Evolutionary conservation across 2,113 vertebrate species (phyloP).

Genomic region (Sorex fumeus): DNA sequence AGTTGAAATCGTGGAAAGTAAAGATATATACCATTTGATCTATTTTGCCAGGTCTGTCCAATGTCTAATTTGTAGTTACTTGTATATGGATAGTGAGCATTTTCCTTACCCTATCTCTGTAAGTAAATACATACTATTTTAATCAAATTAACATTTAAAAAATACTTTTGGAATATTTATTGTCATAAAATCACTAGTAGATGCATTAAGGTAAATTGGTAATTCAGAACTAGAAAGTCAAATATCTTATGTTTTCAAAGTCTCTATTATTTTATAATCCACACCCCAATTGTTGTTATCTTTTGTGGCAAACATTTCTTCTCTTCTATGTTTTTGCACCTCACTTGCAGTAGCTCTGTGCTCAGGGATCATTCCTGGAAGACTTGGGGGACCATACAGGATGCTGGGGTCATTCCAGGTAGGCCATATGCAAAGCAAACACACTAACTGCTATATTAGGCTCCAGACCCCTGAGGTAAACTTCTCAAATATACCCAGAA

Average conservation of each 20-base stretch:
- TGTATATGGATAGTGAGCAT: background rate
- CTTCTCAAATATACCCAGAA: background rate
- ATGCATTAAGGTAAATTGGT: background rate
- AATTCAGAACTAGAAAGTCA: background rate
- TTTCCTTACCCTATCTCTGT: background rate
- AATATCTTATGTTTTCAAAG: background rate
- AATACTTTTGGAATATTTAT: background rate
- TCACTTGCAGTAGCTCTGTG: no score
- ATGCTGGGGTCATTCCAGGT: no score
- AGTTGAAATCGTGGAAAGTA: background rate
- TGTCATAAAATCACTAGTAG: background rate
- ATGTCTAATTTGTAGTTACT: no score
- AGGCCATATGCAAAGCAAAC: no score
- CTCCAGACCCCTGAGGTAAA: background rate
- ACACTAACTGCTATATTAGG: no score
- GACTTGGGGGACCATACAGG: no score
- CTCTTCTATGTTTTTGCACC: no score
- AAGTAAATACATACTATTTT: background rate
- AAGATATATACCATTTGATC: background rate
- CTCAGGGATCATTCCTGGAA: no score
- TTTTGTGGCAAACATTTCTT: no score
- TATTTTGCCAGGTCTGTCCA: no score
- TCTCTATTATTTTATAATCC: background rate
- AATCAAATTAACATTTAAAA: constrained; percentile 19
- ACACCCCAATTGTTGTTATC: background rate